Conservation (phyloP, 2,113 vertebrate species). For the Sula dactylatra region DNA sequence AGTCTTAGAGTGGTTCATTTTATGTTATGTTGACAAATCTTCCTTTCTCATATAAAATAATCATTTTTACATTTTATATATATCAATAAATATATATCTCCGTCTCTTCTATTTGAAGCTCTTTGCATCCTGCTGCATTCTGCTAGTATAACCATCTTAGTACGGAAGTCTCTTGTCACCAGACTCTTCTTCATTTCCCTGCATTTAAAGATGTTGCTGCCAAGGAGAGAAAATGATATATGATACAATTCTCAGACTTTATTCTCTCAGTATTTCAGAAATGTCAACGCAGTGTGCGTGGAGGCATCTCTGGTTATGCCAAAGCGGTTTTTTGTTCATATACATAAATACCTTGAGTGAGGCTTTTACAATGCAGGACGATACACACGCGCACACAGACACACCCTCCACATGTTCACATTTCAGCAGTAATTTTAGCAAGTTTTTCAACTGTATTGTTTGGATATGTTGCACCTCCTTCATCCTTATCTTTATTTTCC, state of each 20-base stretch:
- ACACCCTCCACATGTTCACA: neutral
- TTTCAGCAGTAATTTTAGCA: neutral
- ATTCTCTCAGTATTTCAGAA: neutral
- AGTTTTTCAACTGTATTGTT: neutral
- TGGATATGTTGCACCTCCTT: neutral
- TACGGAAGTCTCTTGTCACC: neutral
- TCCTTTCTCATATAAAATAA: neutral
- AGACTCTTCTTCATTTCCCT: neutral
- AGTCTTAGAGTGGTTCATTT: conserved; percentile 56
- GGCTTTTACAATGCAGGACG: neutral
- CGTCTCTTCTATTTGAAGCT: neutral
- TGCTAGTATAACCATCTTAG: neutral
- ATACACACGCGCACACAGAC: neutral
- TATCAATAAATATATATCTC: neutral
- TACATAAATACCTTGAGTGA: neutral
- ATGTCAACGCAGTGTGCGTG: neutral
- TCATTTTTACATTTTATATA: neutral
- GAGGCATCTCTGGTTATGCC: conserved; percentile 18
- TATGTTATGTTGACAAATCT: neutral
- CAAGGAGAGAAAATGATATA: neutral
- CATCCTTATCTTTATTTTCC: neutral
- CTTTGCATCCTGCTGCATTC: neutral
- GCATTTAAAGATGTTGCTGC: neutral
- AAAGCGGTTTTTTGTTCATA: conserved; percentile 28
- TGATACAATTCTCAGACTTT: neutral